Percentiles rank a stretch among this genome's conserved stretches.
Conservation (phyloP, 2,797 vertebrate genomes). For the Myotis findleyi region DNA sequence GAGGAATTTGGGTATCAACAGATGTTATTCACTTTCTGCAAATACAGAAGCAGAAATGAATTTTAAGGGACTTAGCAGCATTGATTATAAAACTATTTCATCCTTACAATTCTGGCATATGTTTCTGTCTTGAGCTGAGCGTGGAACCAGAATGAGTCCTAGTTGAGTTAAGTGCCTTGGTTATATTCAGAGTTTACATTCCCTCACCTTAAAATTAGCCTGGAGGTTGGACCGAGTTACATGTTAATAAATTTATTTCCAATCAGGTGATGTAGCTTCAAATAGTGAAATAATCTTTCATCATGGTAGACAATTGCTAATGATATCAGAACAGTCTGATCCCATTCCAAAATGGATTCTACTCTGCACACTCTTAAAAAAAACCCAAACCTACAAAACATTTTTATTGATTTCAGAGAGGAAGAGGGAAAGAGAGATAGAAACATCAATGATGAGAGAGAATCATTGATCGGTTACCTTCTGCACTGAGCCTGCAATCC, state of each 20-base stretch:
- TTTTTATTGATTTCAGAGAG: too few relatives aligned
- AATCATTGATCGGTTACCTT: too few relatives aligned
- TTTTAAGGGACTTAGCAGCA: not conserved
- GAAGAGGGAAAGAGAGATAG: too few relatives aligned
- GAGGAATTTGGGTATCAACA: not conserved
- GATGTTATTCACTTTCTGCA: not conserved
- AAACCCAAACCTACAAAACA: too few relatives aligned
- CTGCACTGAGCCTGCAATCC: too few relatives aligned
- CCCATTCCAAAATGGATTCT: not conserved
- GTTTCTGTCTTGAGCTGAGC: not conserved
- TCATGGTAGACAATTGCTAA: not conserved
- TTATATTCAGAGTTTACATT: not conserved
- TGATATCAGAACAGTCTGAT: not conserved
- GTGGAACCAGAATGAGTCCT: not conserved
- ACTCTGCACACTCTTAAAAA: too few relatives aligned
- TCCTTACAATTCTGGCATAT: not conserved
- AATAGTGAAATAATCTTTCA: not conserved
- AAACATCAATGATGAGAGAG: too few relatives aligned
- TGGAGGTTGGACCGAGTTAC: not conserved
- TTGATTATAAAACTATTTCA: not conserved
- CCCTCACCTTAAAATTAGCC: not conserved
- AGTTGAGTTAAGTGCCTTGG: not conserved
- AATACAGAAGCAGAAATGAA: slow-evolving; percentile 35
- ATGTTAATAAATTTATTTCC: slow-evolving; percentile 10
- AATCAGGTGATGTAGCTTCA: not conserved